Evolutionary conservation across 2,888 invertebrate species (phyloP).

Genomic region (Stenchaetothrips biformis): DNA sequence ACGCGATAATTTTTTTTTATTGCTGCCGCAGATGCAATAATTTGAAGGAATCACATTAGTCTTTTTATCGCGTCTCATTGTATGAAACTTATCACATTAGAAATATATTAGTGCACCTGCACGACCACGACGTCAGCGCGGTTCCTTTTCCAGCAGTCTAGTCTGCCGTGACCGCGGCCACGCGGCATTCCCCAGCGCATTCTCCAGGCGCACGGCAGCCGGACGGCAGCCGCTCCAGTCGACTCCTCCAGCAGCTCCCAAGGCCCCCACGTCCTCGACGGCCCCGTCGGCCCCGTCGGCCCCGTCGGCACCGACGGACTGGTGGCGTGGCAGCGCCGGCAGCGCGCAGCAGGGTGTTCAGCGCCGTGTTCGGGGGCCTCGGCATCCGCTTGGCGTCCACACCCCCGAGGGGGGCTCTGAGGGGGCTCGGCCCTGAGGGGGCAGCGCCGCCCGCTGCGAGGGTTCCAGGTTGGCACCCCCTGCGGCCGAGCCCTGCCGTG

Average conservation of each 20-base stretch:
- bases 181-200: too few species aligned
- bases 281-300: not conserved
- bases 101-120: too few species aligned
- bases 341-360: not conserved
- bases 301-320: not conserved
- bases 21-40: too few species aligned
- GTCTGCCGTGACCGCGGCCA: too few species aligned
- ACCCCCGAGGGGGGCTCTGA: not conserved
- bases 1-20: too few species aligned
- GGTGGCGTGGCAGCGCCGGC: not conserved
- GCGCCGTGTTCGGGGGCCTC: slow-evolving; percentile 34
- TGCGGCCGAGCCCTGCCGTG: slow-evolving; percentile 32
- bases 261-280: not conserved
- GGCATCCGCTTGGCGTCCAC: slow-evolving; percentile 20
- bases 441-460: slow-evolving; percentile 27
- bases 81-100: too few species aligned
- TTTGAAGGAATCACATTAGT: too few species aligned
- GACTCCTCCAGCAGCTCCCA: not conserved
- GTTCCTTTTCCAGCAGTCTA: too few species aligned
- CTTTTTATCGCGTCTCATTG: too few species aligned
- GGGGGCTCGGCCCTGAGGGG: slow-evolving; percentile 26
- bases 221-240: not conserved
- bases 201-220: too few species aligned
- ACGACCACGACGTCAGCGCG: not conserved
- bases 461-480: slow-evolving; percentile 15